phyloP scores from a whole-genome alignment of 2,888 invertebrate genomes.

The Gymnocheta viridis region DNA sequence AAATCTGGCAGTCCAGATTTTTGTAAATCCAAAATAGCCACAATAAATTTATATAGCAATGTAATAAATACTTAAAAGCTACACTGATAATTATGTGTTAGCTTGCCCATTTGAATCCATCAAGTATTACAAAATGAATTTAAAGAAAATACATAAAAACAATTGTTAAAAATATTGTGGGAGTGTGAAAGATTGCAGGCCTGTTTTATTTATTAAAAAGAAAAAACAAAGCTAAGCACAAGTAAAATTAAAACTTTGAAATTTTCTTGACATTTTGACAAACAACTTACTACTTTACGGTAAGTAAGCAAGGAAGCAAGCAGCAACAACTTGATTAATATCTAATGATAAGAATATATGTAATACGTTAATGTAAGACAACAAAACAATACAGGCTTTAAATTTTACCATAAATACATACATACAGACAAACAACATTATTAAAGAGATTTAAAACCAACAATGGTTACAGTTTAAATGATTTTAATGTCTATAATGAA shows the following conservation, averaged over 20 bases:
- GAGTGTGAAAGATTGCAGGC: slow-evolving; percentile 62
- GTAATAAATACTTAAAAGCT: slow-evolving; percentile 28
- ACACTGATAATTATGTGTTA: slow-evolving; percentile 48
- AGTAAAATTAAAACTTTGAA: slow-evolving; percentile 45
- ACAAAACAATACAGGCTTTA: slow-evolving; percentile 24
- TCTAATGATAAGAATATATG: slow-evolving; percentile 60
- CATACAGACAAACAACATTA: slow-evolving; percentile 4
- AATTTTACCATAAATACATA: not conserved
- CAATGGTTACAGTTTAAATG: slow-evolving; percentile 55
- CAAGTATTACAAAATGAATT: slow-evolving; percentile 39
- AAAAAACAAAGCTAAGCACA: slow-evolving; percentile 2
- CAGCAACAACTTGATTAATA: slow-evolving; percentile 58
- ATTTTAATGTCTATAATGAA: slow-evolving; percentile 59
- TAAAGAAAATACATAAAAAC: slow-evolving; percentile 18
- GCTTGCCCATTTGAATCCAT: slow-evolving; percentile 10
- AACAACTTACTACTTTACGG: slow-evolving; percentile 56
- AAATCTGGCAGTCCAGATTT: not conserved
- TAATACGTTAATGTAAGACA: slow-evolving; percentile 29
- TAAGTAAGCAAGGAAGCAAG: slow-evolving; percentile 23
- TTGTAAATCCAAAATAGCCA: not conserved
- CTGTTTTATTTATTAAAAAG: not conserved
- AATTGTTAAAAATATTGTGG: slow-evolving; percentile 40
- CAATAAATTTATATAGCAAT: slow-evolving; percentile 1
- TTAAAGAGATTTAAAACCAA: slow-evolving; percentile 32
- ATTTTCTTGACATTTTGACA: slow-evolving; percentile 69